These are phyloP conservation scores for Dascyllus trimaculatus DNA, from an alignment of 2,113 vertebrate genomes.

Conservation along the genomic window DNA sequence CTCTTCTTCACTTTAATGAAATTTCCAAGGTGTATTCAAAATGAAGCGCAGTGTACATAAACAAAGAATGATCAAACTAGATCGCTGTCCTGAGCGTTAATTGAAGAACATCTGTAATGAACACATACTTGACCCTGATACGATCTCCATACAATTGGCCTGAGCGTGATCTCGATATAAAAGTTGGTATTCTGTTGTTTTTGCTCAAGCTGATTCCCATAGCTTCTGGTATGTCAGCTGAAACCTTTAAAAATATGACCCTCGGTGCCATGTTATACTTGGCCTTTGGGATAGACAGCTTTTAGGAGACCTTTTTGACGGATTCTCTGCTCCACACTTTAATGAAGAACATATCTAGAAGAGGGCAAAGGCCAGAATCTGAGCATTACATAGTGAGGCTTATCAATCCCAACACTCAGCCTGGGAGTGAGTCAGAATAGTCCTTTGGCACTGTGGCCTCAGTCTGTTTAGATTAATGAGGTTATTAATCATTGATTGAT, in stretches of 20 bases:
- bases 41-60: slow-evolving; percentile 58
- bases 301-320: slow-evolving; percentile 75
- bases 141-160: slow-evolving; percentile 50
- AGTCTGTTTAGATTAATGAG: neutral
- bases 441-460: neutral
- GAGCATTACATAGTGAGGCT: slow-evolving; percentile 5
- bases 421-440: neutral
- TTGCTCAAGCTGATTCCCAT: slow-evolving; percentile 71
- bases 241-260: slow-evolving; percentile 81
- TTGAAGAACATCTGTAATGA: slow-evolving; percentile 65
- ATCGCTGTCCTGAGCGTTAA: slow-evolving; percentile 46
- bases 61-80: slow-evolving; percentile 52
- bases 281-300: slow-evolving; percentile 72
- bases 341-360: slow-evolving; percentile 69
- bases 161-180: slow-evolving; percentile 55
- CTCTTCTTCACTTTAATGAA: slow-evolving; percentile 72
- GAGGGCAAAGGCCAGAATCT: slow-evolving; percentile 6
- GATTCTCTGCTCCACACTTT: slow-evolving; percentile 69
- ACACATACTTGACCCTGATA: slow-evolving; percentile 57
- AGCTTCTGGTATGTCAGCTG: slow-evolving; percentile 74
- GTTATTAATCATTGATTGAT: too few species aligned
- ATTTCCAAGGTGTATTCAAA: slow-evolving; percentile 70
- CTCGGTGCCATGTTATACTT: slow-evolving; percentile 75
- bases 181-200: slow-evolving; percentile 74
- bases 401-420: slow-evolving; percentile 2